Percentiles rank a stretch among this genome's conserved stretches.
Evolutionary conservation across 1,140 invertebrate species (phyloP).

Genomic region (Ceratina australensis): DNA sequence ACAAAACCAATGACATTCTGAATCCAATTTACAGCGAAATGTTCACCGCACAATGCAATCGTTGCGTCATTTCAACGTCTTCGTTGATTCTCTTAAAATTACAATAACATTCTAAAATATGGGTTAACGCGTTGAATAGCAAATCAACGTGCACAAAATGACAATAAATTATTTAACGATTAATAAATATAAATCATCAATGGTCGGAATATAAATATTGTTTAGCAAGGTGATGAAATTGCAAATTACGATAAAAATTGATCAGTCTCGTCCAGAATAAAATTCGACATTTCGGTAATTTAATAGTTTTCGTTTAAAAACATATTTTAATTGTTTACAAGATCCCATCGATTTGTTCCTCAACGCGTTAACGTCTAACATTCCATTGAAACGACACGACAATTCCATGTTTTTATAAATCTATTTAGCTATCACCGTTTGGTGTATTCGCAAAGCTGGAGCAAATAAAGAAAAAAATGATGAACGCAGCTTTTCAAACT

Average conservation of each 20-base stretch:
- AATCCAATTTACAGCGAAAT: conserved; percentile 44
- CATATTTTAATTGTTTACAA: not conserved
- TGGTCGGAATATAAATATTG: too few species aligned
- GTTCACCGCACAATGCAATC: conserved; percentile 42
- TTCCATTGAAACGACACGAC: conserved; percentile 27
- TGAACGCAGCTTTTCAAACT: conserved; percentile 42
- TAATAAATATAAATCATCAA: too few species aligned
- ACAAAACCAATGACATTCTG: conserved; percentile 27
- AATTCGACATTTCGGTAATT: too few species aligned
- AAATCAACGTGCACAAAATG: not conserved
- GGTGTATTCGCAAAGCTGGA: conserved; percentile 39
- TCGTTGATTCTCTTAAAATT: conserved; percentile 39
- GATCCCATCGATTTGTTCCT: not conserved
- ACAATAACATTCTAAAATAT: conserved; percentile 41
- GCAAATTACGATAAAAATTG: too few species aligned
- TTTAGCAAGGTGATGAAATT: too few species aligned
- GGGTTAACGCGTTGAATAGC: conserved; percentile 9
- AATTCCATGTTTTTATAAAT: conserved; percentile 19
- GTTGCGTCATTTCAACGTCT: conserved; percentile 21
- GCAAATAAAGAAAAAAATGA: conserved; percentile 35
- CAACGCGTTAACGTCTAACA: not conserved
- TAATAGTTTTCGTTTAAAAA: not conserved
- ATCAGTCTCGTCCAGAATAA: too few species aligned
- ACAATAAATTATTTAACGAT: not conserved
- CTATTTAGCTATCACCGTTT: conserved; percentile 11